A percentile compares a stretch with the other conserved stretches of the same genome.
phyloP scores from a whole-genome alignment of 2,113 vertebrate species.

The Hucho hucho region DNA sequence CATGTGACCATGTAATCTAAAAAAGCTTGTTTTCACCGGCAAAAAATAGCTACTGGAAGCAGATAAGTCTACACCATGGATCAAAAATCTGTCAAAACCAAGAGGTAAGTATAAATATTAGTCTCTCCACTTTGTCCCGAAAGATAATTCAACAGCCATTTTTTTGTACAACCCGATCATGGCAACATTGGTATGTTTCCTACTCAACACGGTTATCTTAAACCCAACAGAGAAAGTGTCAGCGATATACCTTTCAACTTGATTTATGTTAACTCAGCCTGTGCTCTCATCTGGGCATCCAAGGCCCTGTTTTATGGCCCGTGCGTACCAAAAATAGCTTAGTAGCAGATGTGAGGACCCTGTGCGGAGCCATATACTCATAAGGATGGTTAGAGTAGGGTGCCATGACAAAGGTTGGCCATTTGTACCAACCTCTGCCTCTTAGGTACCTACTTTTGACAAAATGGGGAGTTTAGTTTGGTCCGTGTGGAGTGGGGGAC shows the following conservation, averaged over 20 bases:
- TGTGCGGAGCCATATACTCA: neutral
- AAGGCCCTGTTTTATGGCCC: constrained; percentile 23
- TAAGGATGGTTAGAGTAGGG: neutral
- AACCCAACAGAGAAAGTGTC: neutral
- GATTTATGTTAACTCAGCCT: constrained; percentile 34
- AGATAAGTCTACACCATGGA: neutral
- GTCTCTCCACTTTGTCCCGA: neutral
- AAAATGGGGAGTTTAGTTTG: neutral
- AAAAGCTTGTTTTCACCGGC: neutral
- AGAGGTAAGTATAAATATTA: neutral
- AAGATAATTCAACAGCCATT: neutral
- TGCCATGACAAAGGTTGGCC: neutral
- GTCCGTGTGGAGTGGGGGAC: neutral
- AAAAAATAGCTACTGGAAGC: constrained; percentile 15
- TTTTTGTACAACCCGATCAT: constrained; percentile 2
- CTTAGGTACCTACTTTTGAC: neutral
- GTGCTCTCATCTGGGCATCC: constrained; percentile 28
- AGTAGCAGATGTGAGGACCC: constrained; percentile 30
- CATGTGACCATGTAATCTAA: constrained; percentile 15
- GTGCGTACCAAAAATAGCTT: constrained; percentile 11
- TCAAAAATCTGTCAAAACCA: constrained; percentile 6
- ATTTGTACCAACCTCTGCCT: neutral
- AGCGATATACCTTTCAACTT: constrained; percentile 25
- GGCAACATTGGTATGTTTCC: constrained; percentile 13
- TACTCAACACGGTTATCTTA: neutral